phyloP scores from a whole-genome alignment of 2,888 invertebrate genomes.

The Ceraclea dissimilis region DNA sequence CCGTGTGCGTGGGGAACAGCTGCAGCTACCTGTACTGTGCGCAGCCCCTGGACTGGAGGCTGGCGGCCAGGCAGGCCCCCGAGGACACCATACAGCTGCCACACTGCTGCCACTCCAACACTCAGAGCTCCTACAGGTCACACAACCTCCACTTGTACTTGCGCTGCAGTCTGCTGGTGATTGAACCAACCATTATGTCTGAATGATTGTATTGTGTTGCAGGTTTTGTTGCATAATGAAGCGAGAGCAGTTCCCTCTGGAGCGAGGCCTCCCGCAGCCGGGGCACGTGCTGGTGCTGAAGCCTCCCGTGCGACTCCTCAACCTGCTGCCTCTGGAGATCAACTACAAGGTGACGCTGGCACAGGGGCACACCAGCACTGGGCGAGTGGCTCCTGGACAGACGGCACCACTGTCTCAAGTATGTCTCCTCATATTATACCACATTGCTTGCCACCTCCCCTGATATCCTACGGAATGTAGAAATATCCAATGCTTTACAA shows the following conservation, averaged over 20 bases:
- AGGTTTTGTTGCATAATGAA: slow-evolving; percentile 76
- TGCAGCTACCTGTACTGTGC: slow-evolving; percentile 56
- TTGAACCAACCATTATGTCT: too few relatives aligned
- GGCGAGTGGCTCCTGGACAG: slow-evolving; percentile 36
- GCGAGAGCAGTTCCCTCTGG: slow-evolving; percentile 72
- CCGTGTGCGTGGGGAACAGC: slow-evolving; percentile 46
- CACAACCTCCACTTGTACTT: too few relatives aligned
- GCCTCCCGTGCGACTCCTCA: slow-evolving; percentile 77
- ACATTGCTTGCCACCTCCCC: too few relatives aligned
- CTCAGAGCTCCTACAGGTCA: slow-evolving; percentile 28
- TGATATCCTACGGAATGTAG: too few relatives aligned
- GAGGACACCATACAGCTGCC: slow-evolving; percentile 27
- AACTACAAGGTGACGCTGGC: slow-evolving; percentile 44
- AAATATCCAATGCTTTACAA: too few relatives aligned
- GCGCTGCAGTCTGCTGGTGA: too few relatives aligned
- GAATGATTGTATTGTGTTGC: too few relatives aligned
- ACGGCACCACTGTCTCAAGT: slow-evolving; percentile 41
- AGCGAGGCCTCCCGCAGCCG: slow-evolving; percentile 57
- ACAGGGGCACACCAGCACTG: slow-evolving; percentile 24
- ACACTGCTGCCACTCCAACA: slow-evolving; percentile 28
- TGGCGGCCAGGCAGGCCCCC: slow-evolving; percentile 27
- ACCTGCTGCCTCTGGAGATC: slow-evolving; percentile 80
- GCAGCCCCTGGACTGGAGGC: slow-evolving; percentile 36
- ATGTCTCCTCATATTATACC: neutral
- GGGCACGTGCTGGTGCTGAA: slow-evolving; percentile 82